Base-by-base conservation (phyloP, 2,797 vertebrate species). In the Sebastes variabilis region DNA sequence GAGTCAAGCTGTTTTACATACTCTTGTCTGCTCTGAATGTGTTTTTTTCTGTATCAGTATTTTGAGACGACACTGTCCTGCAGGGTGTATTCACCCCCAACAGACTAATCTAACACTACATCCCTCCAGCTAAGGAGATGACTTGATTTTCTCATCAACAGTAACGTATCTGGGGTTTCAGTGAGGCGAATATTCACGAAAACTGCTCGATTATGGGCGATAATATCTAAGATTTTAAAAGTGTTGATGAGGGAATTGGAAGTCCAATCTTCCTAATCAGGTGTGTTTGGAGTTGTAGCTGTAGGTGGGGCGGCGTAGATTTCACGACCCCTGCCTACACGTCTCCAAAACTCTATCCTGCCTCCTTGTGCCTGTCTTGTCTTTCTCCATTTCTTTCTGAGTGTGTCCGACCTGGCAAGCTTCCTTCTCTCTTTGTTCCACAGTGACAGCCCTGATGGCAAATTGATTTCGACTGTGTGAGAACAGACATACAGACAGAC, bases 401-500 rank as follows among this genome's bases (percentile, higher is more conserved):
- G 93, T 96, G 95, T 96, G 95, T 96, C 95, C 95, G 94, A 96
- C 94, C 95, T 95, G 96, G 97, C 97, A 96, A 97, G 97, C 95
- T 95, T 96, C 95, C 96, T 95, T 96, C 96, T 97, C 97, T 99
- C 96, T 98, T 96, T 97, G 96, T 98, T 97, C 94, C 96, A 90
- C 98, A 99, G 98, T 86, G 97, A 89, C 98, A 99, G 98, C 86
- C 97, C 98, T 96, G 98, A 98, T 95, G 97, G 98, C 97, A 98
- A 98, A 95, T 98, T 99, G 97, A 99, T 99, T 96, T 99, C 98
- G 93, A 99, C 98, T 94, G 98, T 99, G 97, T 99, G 98, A 99
- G 96, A 97, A 97, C 96, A 96, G 94, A 96, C 95, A 96, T 94
- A 95, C 95, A 93, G 93, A 96, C 96, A 96, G 96, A 96, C 91